Conservation (phyloP, 2,888 invertebrate species). For the Folsomia manolachei region DNA sequence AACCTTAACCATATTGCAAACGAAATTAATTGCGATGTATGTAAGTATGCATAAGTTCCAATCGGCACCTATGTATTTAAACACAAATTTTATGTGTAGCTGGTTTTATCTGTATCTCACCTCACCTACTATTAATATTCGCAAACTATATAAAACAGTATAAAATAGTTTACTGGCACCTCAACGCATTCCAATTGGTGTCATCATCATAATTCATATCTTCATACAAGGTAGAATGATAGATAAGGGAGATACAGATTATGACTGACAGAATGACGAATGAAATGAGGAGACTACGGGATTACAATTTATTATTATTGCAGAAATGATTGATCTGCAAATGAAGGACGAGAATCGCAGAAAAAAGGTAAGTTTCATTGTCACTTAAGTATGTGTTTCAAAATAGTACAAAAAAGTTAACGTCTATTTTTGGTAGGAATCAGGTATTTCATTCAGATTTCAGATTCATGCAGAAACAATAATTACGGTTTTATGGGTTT, state of each 20-base stretch:
- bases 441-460: too few relatives aligned
- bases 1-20: neutral
- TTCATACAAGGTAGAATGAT: neutral
- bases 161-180: neutral
- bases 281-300: neutral
- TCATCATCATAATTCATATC: conserved; percentile 1
- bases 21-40: conserved; percentile 6
- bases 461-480: too few relatives aligned
- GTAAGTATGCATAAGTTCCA: neutral
- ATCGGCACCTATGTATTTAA: neutral
- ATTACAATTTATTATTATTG: too few relatives aligned
- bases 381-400: too few relatives aligned
- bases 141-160: neutral
- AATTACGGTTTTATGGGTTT: too few relatives aligned
- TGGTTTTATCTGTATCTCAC: neutral
- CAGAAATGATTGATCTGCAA: too few relatives aligned
- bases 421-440: too few relatives aligned
- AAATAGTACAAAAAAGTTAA: too few relatives aligned
- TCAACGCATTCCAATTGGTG: neutral
- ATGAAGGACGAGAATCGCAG: too few relatives aligned
- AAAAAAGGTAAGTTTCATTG: too few relatives aligned
- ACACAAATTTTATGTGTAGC: neutral
- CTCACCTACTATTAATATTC: neutral
- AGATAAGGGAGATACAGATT: neutral
- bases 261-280: neutral